Evolutionary conservation across 2,888 invertebrate genomes (phyloP), one percentile per base, ranked within the genome.

Genomic region (Eilema griseolum): DNA sequence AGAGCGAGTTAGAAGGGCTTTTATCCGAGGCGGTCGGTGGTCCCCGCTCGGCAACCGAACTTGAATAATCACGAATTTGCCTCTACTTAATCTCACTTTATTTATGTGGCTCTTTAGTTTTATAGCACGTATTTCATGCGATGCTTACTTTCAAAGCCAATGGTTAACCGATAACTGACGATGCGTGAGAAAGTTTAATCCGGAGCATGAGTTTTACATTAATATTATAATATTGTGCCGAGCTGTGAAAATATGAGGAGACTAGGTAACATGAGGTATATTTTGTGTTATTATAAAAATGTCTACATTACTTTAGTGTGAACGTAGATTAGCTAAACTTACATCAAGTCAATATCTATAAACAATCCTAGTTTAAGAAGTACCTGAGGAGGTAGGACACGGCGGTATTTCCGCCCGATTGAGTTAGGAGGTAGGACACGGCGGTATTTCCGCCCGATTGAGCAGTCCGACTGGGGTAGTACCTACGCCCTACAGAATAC

Each of bases 51-150:
- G 75, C 73, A 75, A 79, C 79, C 78, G 76, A 82, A 85, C 81
- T 82, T 86, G 85, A 89, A 88, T 89, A 88, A 90, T 88, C 85
- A 84, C 82, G 82, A 80, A 84, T 86, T 85, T 82, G 83, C 82
- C 80, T 85, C 81, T 79, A 83, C 81, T 83, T 86, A 87, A 87
- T 87, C 84, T 85, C 80, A 80, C 71, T 76, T 77, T 87, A 83
- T 87, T 85, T 84, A 85, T 83, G 78, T 77, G 79, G 76, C 76
- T 82, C 77, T 83, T 81, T 84, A 79, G 78, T 84, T 79, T 79
- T 80, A 78, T 78, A 65, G 73, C 73, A 74, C 74, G 75, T 79
- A 78, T 78, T 80, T 75, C 68, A 75, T 73, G 70, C 72, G 71
- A 72, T 77, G 67, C 74, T 77, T 78, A 76, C 75, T 73, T 75